Percentiles rank a stretch among this genome's conserved stretches.
Evolutionary conservation across 1,140 invertebrate species (phyloP).

Genomic region (Glomeris maerens): DNA sequence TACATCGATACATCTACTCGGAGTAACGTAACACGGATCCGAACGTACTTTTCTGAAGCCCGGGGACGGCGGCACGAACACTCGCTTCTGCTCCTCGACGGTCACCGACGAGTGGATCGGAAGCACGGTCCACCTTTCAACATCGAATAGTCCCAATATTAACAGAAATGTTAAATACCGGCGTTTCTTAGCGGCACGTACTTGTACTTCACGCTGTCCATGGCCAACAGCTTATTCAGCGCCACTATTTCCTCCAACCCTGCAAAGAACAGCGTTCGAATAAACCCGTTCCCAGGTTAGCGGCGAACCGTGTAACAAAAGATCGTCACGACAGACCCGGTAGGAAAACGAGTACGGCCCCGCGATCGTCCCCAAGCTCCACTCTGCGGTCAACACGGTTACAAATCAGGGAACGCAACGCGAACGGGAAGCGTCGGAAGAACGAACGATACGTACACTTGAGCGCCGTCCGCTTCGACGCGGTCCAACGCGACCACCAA

Average conservation of each 20-base stretch:
- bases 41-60: conserved; percentile 45
- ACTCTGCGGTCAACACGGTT: too few relatives aligned
- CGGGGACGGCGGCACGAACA: conserved; percentile 42
- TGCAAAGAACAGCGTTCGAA: too few relatives aligned
- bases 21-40: not conserved
- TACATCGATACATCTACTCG: conserved; percentile 8
- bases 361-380: conserved; percentile 27
- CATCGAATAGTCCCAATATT: too few relatives aligned
- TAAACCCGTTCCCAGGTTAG: too few relatives aligned
- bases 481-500: conserved; percentile 13
- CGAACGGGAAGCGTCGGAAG: not conserved
- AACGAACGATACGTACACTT: conserved; percentile 4
- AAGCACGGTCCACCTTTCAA: conserved; percentile 37
- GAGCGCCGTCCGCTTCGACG: conserved; percentile 12
- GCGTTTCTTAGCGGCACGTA: too few relatives aligned
- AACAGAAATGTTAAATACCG: too few relatives aligned
- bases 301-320: too few relatives aligned
- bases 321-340: too few relatives aligned
- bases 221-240: conserved; percentile 28
- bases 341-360: conserved; percentile 69
- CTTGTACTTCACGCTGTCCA: conserved; percentile 13
- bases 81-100: conserved; percentile 48
- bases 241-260: conserved; percentile 66
- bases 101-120: conserved; percentile 56
- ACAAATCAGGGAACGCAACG: conserved; percentile 14